Evolutionary conservation across 2,797 vertebrate genomes (phyloP).

Genomic region (Channa striata): DNA sequence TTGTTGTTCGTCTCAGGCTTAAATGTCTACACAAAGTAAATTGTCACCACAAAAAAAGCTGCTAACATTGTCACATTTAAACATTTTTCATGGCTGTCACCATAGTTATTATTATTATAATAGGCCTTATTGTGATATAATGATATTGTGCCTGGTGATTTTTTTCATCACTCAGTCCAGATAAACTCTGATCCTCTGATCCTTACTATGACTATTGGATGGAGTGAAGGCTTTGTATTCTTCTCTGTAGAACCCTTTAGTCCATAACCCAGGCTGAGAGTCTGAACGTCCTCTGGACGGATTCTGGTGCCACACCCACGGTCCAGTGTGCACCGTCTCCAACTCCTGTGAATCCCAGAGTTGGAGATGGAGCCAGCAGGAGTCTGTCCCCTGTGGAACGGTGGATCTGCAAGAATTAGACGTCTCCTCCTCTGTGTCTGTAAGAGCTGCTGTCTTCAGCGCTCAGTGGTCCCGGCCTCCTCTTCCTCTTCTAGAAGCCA

Average conservation of each 20-base stretch:
- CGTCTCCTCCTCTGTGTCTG: slow-evolving; percentile 4
- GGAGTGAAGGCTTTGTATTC: slow-evolving; percentile 6
- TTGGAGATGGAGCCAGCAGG: too few relatives aligned
- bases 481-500: slow-evolving; percentile 7
- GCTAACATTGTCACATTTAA: too few relatives aligned
- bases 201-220: neutral
- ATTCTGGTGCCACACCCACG: slow-evolving; percentile 5
- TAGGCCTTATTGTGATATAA: neutral
- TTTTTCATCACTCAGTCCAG: slow-evolving; percentile 16
- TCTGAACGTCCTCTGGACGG: neutral
- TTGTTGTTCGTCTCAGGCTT: too few relatives aligned
- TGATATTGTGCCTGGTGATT: neutral
- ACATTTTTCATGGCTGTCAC: neutral
- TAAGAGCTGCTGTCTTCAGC: neutral
- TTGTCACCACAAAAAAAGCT: too few relatives aligned
- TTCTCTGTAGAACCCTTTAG: neutral
- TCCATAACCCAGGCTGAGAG: neutral
- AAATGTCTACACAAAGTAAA: too few relatives aligned
- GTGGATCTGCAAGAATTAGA: slow-evolving; percentile 11
- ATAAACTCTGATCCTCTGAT: neutral
- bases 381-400: neutral
- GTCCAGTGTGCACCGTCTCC: slow-evolving; percentile 1
- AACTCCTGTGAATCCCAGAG: too few relatives aligned
- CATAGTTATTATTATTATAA: neutral
- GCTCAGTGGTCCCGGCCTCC: too few relatives aligned